Conservation (phyloP, 2,888 invertebrate species). For the Cartodere bifasciata region DNA sequence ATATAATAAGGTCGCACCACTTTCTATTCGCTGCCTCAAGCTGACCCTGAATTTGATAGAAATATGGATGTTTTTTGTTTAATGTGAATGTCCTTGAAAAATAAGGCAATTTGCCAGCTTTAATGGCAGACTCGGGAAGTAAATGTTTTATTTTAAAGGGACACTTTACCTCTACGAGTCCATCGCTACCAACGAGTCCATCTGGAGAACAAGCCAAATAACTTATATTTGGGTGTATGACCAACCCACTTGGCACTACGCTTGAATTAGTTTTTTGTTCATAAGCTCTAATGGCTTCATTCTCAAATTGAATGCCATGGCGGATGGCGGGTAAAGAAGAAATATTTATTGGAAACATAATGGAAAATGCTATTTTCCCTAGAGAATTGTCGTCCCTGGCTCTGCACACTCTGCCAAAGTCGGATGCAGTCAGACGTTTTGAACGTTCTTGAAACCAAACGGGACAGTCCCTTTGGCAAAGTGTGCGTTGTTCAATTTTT, state of each 20-base stretch:
- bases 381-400: not conserved
- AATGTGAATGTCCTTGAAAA: not conserved
- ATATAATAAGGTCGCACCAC: conserved; percentile 3
- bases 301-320: conserved; percentile 1
- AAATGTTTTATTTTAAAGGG: not conserved
- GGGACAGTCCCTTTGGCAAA: conserved; percentile 1
- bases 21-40: not conserved
- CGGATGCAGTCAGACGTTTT: not conserved
- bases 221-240: not conserved
- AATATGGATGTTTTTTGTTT: not conserved
- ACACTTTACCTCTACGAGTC: conserved; percentile 1
- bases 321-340: not conserved
- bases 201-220: conserved; percentile 1
- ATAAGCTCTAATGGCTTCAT: not conserved
- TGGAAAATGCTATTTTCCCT: not conserved
- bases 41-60: conserved; percentile 2
- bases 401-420: conserved; percentile 1
- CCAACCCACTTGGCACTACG: too few relatives aligned
- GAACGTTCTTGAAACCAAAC: not conserved
- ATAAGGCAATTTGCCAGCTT: not conserved
- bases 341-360: too few relatives aligned
- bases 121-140: not conserved
- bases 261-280: not conserved
- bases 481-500: not conserved
- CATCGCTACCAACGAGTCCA: not conserved